These are phyloP conservation scores for Leptobrachium leishanense DNA, from an alignment of 2,113 vertebrate genomes.

Conservation along the genomic window DNA sequence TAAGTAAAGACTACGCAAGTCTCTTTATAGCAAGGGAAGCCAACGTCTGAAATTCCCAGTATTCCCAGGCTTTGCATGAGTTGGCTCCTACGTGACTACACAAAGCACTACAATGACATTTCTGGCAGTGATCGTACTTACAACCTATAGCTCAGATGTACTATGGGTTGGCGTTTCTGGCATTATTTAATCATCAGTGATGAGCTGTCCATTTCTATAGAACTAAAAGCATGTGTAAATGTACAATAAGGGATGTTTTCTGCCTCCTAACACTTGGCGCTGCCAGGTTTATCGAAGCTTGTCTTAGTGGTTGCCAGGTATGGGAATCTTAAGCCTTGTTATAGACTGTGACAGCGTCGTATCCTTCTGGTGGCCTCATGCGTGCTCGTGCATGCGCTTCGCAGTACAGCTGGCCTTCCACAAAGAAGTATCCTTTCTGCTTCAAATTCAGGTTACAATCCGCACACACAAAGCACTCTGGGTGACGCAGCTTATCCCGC, in stretches of 20 bases:
- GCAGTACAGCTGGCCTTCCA: conserved; percentile 94
- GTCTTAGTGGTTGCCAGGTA: conserved; percentile 38
- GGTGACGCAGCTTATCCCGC: conserved; percentile 88
- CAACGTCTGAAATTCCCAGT: no score
- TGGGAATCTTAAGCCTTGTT: conserved; percentile 69
- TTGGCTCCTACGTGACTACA: neutral
- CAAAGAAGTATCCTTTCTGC: conserved; percentile 95
- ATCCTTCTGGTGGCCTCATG: conserved; percentile 86
- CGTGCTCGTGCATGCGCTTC: conserved; percentile 87
- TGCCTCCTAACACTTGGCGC: neutral
- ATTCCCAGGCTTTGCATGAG: no score
- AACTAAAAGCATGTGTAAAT: neutral
- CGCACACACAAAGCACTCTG: conserved; percentile 91
- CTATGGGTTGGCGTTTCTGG: neutral
- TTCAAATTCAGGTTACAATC: conserved; percentile 95
- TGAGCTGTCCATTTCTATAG: neutral
- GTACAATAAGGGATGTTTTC: neutral
- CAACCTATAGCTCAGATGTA: neutral
- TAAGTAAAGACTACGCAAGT: no score
- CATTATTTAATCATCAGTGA: no score
- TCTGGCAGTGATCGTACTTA: neutral
- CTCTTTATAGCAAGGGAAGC: no score
- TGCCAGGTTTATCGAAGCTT: neutral
- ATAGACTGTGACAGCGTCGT: conserved; percentile 83
- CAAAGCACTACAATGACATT: neutral